These are phyloP conservation scores for Phortica variegata DNA, from an alignment of 1,140 invertebrate species.

Conservation along the genomic window DNA sequence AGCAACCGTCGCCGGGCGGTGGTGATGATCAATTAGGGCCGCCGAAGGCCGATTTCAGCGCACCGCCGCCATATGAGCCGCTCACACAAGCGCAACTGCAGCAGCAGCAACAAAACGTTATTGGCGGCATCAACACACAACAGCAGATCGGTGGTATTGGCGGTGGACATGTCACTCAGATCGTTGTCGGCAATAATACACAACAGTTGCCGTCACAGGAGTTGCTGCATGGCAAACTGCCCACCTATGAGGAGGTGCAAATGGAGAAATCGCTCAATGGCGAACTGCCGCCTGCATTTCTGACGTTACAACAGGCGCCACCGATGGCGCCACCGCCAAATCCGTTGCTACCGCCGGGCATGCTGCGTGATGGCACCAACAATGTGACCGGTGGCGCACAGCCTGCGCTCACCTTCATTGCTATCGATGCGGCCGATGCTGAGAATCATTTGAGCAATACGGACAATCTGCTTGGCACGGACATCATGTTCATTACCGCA, in stretches of 20 bases:
- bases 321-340: slow-evolving; percentile 26
- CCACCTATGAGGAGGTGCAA: slow-evolving; percentile 89
- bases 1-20: slow-evolving; percentile 12
- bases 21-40: slow-evolving; percentile 67
- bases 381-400: slow-evolving; percentile 57
- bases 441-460: slow-evolving; percentile 66
- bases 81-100: slow-evolving; percentile 21
- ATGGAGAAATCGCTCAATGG: slow-evolving; percentile 79
- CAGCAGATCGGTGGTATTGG: too few species aligned
- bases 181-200: slow-evolving; percentile 10
- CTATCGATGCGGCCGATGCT: slow-evolving; percentile 68
- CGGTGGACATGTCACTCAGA: neutral
- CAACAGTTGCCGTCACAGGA: slow-evolving; percentile 25
- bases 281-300: slow-evolving; percentile 58
- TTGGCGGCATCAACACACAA: slow-evolving; percentile 3
- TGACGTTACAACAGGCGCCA: slow-evolving; percentile 23
- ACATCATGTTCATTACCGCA: slow-evolving; percentile 84
- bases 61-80: slow-evolving; percentile 76
- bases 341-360: slow-evolving; percentile 34
- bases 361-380: slow-evolving; percentile 57
- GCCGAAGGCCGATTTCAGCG: slow-evolving; percentile 77
- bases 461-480: slow-evolving; percentile 79
- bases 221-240: slow-evolving; percentile 75
- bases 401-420: slow-evolving; percentile 68
- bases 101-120: slow-evolving; percentile 7